Evolutionary conservation across 1,140 invertebrate genomes (phyloP).

Genomic region (Temnothorax nylanderi): DNA sequence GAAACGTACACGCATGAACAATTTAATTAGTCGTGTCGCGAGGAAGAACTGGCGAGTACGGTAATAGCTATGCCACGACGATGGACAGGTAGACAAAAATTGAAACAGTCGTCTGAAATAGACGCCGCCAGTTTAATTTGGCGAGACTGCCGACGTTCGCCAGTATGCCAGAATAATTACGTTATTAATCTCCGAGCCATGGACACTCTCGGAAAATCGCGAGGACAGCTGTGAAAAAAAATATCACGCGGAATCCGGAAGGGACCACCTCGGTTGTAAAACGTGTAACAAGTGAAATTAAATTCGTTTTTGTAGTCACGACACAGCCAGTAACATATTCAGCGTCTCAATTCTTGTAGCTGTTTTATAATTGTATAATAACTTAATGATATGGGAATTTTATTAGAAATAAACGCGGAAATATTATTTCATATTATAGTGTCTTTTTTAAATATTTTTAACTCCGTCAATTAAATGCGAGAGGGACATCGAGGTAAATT

Average conservation of each 20-base stretch:
- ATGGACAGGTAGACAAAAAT: constrained; percentile 36
- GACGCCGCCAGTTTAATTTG: constrained; percentile 45
- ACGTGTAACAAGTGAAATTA: constrained; percentile 1
- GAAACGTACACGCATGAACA: neutral
- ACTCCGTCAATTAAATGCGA: neutral
- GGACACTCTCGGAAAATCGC: constrained; percentile 42
- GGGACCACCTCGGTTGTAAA: neutral
- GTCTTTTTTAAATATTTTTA: neutral
- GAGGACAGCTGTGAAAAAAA: neutral
- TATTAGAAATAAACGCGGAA: neutral
- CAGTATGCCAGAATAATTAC: constrained; percentile 51
- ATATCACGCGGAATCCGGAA: constrained; percentile 4
- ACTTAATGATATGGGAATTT: neutral
- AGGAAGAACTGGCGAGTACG: constrained; percentile 8
- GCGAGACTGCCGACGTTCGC: constrained; percentile 27
- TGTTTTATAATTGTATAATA: constrained; percentile 1
- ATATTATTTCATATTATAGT: neutral
- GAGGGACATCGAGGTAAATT: neutral
- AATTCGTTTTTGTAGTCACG: neutral
- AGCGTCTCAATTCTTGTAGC: neutral
- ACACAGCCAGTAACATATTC: neutral
- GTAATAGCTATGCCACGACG: constrained; percentile 14
- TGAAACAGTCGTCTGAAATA: constrained; percentile 29
- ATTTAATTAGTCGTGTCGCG: constrained; percentile 27
- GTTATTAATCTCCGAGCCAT: constrained; percentile 52